Base-by-base conservation (phyloP, 2,888 invertebrate species). In the Isoperla grammatica region DNA sequence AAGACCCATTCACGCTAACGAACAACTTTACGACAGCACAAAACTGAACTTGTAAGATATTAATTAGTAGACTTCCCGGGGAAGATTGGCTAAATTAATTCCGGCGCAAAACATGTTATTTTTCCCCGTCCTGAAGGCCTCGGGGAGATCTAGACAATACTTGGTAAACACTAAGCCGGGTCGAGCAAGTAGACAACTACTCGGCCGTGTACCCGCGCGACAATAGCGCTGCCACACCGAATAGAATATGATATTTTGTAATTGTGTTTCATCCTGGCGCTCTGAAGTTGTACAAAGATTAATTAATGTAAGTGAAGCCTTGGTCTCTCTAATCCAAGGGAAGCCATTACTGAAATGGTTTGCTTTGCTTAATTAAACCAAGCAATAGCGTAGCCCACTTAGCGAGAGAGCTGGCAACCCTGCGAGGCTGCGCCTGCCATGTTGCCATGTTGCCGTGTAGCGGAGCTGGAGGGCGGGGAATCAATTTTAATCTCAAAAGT, bases 321-420 rank as follows among this genome's bases (percentile, higher is more conserved):
- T 53, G 53, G 53, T 29, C 53, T 53, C 53, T 53, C 53, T 62
- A 62, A 62, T 62, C 62, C 62, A 57, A 62, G 57, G 55, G 62
- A 56, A 48, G 53, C 62, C 62, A 62, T 62, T 62, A 62, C 62
- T 57, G 60, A 60, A 62, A 62, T 62, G 62, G 62, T 62, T 62
- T 62, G 62, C 62, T 60, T 62, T 62, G 62, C 62, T 60, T 62
- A 62, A 62, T 62, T 62, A 62, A 62, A 62, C 62, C 60, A n/a
- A 53, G 53, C 53, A 53, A 53, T 53, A 53, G 53, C 53, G 53
- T 53, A 53, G 53, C 53, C 45, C 53, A 53, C 53, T 53, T 53
- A 53, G 53, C 53, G 22, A 46, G 46, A 20, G n/a, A 46, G 46
- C 2, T 29, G 29, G 29, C 29, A 29, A 8, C 29, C 29, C 29